A percentile compares a stretch with the other conserved stretches of the same genome.
phyloP scores from a whole-genome alignment of 2,797 vertebrate species.

The Dendrocincla tyrannina region DNA sequence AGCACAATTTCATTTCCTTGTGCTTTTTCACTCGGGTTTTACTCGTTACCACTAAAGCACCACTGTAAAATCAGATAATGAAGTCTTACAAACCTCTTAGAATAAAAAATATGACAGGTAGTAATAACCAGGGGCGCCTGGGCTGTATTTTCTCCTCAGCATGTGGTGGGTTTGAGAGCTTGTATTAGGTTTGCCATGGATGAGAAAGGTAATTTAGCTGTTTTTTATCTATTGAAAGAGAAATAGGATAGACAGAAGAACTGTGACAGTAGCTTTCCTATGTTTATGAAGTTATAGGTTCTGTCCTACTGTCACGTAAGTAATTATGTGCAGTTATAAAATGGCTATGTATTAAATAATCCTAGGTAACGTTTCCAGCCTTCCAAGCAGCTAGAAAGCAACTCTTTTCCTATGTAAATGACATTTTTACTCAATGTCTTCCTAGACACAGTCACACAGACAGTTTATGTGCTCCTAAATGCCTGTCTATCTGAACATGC shows the following conservation, averaged over 20 bases:
- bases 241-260: not conserved
- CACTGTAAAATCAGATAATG: constrained; percentile 49
- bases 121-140: constrained; percentile 34
- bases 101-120: constrained; percentile 35
- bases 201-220: constrained; percentile 1
- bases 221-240: not conserved
- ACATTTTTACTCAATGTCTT: not conserved
- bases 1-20: not conserved
- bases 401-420: not conserved
- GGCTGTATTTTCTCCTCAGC: constrained; percentile 56
- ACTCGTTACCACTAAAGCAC: not conserved
- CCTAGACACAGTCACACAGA: not conserved
- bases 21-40: not conserved
- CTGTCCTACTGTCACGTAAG: not conserved
- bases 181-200: not conserved
- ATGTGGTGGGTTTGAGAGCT: constrained; percentile 20
- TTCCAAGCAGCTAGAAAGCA: not conserved
- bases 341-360: not conserved
- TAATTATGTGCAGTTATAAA: not conserved
- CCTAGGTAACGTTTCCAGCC: not conserved
- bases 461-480: not conserved
- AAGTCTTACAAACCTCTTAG: constrained; percentile 29
- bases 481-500: fast-evolving
- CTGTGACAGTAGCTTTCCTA: not conserved
- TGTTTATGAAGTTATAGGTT: constrained; percentile 12